Evolutionary conservation across 2,113 vertebrate species (phyloP), one percentile per base, ranked within the genome.

Genomic region (Bubo scandiacus): DNA sequence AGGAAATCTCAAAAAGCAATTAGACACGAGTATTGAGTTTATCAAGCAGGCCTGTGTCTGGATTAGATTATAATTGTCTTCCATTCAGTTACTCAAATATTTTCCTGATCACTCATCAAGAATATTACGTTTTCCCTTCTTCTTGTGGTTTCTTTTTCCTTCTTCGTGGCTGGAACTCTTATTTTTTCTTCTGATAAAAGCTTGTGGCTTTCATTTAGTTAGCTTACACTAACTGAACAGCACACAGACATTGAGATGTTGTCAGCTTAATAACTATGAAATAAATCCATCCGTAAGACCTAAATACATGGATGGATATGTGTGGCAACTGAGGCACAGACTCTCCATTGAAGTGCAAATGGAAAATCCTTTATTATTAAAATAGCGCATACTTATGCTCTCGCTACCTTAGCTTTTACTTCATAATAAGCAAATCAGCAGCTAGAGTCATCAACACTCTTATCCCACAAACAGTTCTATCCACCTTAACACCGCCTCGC

Each of bases 71-170:
- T 84, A 94, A 75, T 83, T 84, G 57, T 81, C 94, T 88, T 95
- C 75, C 70, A 86, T 90, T 77, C 88, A 92, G 87, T 92, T 90
- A 68, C 47, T 92, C 68, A 94, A 95, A 96, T 97, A 97, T 77
- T 97, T 96, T 97, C 75, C 88, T 86, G 77, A 90, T 97, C 72
- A 65, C 90, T 97, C 96, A 97, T 68, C 57, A 1, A 88, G 71
- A 84, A 61, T 90, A 90, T 75, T 95, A 68, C 4, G 1, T 89
- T 94, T 84, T 86, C 89, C 59, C 80, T 88, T 80, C 91, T 94
- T 86, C 59, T 86, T 91, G 91, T 81, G 95, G 94, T 95, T 92
- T 95, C 25, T 23, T 82, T 55, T 90, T 86, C 29, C 38, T 52
- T 88, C 71, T 81, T 74, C 79, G 62, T 94, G 81, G 84, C 73